Evolutionary conservation across 1,140 invertebrate genomes (phyloP).

Genomic region (Drosophila tsacasi): DNA sequence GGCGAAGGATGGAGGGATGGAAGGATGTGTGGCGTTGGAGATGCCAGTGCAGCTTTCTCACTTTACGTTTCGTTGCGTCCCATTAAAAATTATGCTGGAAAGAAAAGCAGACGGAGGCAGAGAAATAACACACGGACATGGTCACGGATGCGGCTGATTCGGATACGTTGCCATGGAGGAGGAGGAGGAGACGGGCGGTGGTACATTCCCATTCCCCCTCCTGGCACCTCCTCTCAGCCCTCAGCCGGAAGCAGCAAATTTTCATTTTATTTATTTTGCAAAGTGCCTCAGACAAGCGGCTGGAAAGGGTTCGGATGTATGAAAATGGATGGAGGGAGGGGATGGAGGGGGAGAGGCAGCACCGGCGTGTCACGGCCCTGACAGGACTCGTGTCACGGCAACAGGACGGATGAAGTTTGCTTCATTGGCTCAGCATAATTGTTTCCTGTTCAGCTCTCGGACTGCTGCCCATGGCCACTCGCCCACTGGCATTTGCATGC

Average conservation of each 20-base stretch:
- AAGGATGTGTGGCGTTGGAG: background rate
- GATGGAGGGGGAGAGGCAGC: background rate
- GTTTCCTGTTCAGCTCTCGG: conserved; percentile 58
- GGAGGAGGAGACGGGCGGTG: background rate
- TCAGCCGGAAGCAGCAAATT: conserved; percentile 80
- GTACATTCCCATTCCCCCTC: background rate
- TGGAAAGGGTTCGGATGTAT: background rate
- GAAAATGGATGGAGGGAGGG: too few species aligned
- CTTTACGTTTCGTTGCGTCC: conserved; percentile 82
- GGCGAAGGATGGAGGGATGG: background rate
- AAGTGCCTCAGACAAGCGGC: conserved; percentile 58
- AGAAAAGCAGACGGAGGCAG: conserved; percentile 27
- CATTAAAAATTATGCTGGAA: conserved; percentile 81
- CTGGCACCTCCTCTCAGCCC: background rate
- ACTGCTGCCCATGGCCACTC: conserved; percentile 10
- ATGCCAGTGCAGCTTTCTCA: conserved; percentile 68
- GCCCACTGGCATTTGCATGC: conserved; percentile 57
- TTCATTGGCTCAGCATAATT: conserved; percentile 79
- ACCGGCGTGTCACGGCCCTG: conserved; percentile 32
- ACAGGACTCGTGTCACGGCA: conserved; percentile 50
- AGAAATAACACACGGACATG: conserved; percentile 58
- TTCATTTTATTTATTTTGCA: conserved; percentile 82
- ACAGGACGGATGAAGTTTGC: conserved; percentile 65
- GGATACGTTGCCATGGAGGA: conserved; percentile 49
- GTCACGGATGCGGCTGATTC: conserved; percentile 67